Base-by-base conservation (phyloP, 2,797 vertebrate species). In the Iguana delicatissima region DNA sequence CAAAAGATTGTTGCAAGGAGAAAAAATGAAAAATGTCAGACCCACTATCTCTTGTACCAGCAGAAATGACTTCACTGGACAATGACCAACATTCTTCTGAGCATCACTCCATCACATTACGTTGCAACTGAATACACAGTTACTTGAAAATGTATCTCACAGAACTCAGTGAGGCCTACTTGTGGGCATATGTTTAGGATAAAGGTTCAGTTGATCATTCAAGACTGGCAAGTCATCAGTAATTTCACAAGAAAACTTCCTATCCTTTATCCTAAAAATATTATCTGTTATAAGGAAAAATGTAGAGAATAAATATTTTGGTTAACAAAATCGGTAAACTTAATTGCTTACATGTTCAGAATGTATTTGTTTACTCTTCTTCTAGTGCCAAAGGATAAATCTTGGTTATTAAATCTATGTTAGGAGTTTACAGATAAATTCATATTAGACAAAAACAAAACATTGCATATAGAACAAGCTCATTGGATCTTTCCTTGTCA, bases 191-290 rank as follows among this genome's bases (percentile, higher is more conserved):
- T 72, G 52, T 90, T 86, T 82, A 74, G 42, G 59, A 0, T 9
- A 1, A 83, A 72, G 42, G 92, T 89, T 50, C 73, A 4, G 42
- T 57, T 73, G 90, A 42, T 12, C 35, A 72, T 46, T 88, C 38
- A 64, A 85, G 62, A 90, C 0, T 1, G 6, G 42, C 0, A 24
- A 6, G 89, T 85, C 18, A 38, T 5, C 1, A 20, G 22, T 0
- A 35, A 46, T 46, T 67, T 26, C 93, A 74, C 81, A 84, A 89
- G 79, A 89, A 93, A 0, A 29, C 0, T 62, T 7, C 52, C 57
- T 6, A 13, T 20, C 38, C n/a, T 64, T 72, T 32, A 86, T 86
- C 77, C 84, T 90, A 42, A 76, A 86, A 86, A 86, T 82, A 90
- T 86, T 62, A 81, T 67, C 29, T 13, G 29, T 69, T 32, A 69